Evolutionary conservation across 2,797 vertebrate species (phyloP).

Genomic region (Octomys mimax): DNA sequence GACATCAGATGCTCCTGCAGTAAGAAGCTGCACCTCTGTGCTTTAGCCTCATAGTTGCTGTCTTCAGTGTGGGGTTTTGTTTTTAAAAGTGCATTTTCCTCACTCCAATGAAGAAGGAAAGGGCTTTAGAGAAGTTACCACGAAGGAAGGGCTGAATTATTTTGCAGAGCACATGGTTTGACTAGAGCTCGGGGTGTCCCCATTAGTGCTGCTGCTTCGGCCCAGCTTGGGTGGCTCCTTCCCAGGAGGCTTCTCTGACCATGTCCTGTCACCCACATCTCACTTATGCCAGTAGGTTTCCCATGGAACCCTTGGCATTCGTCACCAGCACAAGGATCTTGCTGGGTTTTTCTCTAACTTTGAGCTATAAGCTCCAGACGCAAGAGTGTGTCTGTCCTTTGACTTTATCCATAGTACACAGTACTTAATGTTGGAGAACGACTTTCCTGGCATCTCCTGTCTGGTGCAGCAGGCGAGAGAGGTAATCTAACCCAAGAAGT

Average conservation of each 20-base stretch:
- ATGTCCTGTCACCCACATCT: background rate
- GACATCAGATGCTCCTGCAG: background rate
- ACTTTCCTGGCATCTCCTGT: background rate
- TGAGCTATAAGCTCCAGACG: background rate
- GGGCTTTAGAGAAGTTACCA: background rate
- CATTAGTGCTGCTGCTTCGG: too few relatives aligned
- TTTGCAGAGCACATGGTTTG: accelerated
- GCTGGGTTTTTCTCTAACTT: background rate
- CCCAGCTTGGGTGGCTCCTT: background rate
- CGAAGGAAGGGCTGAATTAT: background rate
- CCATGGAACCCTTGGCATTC: too few relatives aligned
- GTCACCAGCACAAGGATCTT: background rate
- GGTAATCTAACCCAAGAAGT: background rate
- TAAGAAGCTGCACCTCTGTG: background rate
- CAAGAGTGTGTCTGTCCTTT: background rate
- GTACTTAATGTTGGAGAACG: background rate
- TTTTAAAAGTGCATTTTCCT: background rate
- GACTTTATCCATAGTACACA: background rate
- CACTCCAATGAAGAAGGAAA: background rate
- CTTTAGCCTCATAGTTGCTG: background rate
- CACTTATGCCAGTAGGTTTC: accelerated
- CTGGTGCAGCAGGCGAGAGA: background rate
- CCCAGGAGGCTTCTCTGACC: background rate
- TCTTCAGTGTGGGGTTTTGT: background rate
- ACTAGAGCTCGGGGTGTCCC: background rate